phyloP scores from a whole-genome alignment of 2,888 invertebrate species.

The Dimorphilus gyrociliatus region DNA sequence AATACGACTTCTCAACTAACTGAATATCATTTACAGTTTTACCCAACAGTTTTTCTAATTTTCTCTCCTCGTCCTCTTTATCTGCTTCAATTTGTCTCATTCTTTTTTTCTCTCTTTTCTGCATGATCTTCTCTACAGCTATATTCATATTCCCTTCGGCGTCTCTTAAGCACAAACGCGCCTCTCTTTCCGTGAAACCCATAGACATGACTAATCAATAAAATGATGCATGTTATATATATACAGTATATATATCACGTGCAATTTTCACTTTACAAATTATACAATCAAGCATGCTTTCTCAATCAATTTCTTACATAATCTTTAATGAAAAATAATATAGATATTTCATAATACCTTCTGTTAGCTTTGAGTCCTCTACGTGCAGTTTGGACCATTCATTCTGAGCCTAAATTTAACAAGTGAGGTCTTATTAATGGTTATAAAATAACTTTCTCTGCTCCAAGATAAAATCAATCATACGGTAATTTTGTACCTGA shows the following conservation, averaged over 20 bases:
- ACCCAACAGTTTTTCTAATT: constrained; percentile 42
- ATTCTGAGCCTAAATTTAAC: constrained; percentile 46
- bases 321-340: neutral
- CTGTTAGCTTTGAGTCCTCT: constrained; percentile 42
- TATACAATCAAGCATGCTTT: neutral
- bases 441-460: too few species aligned
- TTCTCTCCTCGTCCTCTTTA: constrained; percentile 22
- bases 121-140: constrained; percentile 49
- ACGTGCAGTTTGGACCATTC: constrained; percentile 51
- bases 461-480: too few species aligned
- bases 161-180: constrained; percentile 52
- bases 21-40: constrained; percentile 46
- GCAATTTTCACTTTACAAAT: neutral
- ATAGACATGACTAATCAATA: constrained; percentile 42
- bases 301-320: neutral
- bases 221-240: too few species aligned
- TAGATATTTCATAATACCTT: constrained; percentile 12
- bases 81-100: constrained; percentile 19
- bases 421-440: too few species aligned
- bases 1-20: constrained; percentile 9
- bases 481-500: too few species aligned
- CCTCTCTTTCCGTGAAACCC: constrained; percentile 52
- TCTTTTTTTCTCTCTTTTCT: constrained; percentile 39
- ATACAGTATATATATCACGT: too few species aligned
- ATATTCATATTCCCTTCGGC: constrained; percentile 44